These are phyloP conservation scores for Acrocephalus kingi DNA, from an alignment of 2,113 vertebrate species.

Conservation along the genomic window DNA sequence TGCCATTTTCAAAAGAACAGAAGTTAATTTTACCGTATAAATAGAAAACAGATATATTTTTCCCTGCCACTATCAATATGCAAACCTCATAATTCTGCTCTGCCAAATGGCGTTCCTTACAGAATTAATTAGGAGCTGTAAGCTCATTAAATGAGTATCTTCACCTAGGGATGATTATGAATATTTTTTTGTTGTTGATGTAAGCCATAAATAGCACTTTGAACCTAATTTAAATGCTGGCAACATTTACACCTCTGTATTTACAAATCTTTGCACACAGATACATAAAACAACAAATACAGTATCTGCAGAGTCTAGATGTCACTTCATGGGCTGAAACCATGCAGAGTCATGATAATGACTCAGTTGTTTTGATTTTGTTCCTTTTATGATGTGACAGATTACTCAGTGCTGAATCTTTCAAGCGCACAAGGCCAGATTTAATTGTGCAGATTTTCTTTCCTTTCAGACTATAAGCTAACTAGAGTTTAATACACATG, in stretches of 20 bases:
- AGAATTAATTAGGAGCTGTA: constrained; percentile 76
- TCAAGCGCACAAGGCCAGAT: neutral
- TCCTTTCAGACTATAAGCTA: constrained; percentile 2
- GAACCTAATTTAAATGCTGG: constrained; percentile 64
- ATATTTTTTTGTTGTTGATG: constrained; percentile 43
- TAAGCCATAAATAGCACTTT: constrained; percentile 52
- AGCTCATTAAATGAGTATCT: constrained; percentile 69
- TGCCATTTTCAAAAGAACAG: constrained; percentile 72
- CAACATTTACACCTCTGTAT: constrained; percentile 44
- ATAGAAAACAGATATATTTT: constrained; percentile 69
- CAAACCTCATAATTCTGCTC: constrained; percentile 69
- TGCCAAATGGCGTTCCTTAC: constrained; percentile 64
- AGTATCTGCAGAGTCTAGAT: neutral
- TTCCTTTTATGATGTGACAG: neutral
- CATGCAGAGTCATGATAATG: neutral
- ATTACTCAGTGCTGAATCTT: neutral
- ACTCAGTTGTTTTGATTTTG: constrained; percentile 40
- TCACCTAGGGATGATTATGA: constrained; percentile 68
- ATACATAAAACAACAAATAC: constrained; percentile 41
- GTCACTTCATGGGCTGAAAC: constrained; percentile 1
- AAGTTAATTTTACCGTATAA: constrained; percentile 62
- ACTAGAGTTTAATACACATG: neutral
- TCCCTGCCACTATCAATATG: constrained; percentile 71
- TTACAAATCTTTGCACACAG: constrained; percentile 36
- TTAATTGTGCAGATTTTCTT: neutral